Evolutionary conservation across 2,113 vertebrate genomes (phyloP), one percentile per base, ranked within the genome.

Genomic region (Sula dactylatra): DNA sequence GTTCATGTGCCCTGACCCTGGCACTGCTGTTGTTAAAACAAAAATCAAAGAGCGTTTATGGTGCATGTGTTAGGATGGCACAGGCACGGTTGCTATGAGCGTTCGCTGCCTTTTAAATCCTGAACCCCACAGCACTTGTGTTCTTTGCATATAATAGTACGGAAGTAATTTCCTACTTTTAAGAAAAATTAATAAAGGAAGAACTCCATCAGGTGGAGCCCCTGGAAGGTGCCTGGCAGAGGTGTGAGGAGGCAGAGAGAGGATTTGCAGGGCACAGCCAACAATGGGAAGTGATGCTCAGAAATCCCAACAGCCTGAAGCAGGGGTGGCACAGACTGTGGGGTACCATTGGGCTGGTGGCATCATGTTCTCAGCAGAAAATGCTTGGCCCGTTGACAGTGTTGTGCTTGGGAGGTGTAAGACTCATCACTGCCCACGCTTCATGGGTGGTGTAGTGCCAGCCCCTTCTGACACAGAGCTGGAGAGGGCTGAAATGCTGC

Each of bases 391-490:
- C 3, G 0, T 21, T n/a, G 36, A 10, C 69, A 62, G 16, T 1
- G 1, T 11, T 26, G 1, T 59, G 38, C 31, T 12, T 47, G 38
- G 34, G 22, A 42, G 16, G 19, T n/a, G 45, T 36, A 5, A 61
- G 79, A 65, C 11, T 64, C 16, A 6, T 6, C 4, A 4, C 31
- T 4, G 1, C 18, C 64, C 50, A 10, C 1, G 2, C 49, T 38
- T 34, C 52, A 34, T 3, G 54, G 44, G 55, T 29, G 32, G 24
- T 1, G 0, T 19, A 40, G 36, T 5, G 20, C 27, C 45, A 73
- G 27, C 64, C 70, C 64, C 77, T 91, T 56, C 72, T 55, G 36
- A 3, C 3, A 2, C n/a, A 36, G 81, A 42, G 16, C 55, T 40
- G 36, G 34, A 62, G 74, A 62, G 47, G 64, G 31, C 14, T 82